Evolutionary conservation across 2,113 vertebrate species (phyloP), one percentile per base, ranked within the genome.

Genomic region (Galemys pyrenaicus): DNA sequence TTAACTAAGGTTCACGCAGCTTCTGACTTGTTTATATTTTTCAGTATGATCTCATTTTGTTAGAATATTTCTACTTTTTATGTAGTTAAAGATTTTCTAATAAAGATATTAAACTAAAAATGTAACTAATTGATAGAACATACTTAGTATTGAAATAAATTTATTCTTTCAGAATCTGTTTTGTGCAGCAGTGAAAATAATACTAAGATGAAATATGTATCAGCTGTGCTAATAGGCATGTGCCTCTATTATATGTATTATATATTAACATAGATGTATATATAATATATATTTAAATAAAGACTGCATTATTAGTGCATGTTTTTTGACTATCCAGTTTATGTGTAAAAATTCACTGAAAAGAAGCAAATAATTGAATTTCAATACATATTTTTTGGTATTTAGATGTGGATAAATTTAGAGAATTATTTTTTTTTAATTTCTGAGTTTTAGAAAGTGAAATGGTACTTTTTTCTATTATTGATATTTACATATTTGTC

Each of bases 401-500:
- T 56, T 56, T 56, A 20, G 20, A 56, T 56, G 19, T 62, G 28
- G 71, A 24, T 95, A 75, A 68, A 85, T 28, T 92, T 75, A 84
- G 10, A 28, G 19, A 46, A 30, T 54, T 82, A 64, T 75, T 51
- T 35, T 41, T 56, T 86, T 84, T 84, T 65, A 39, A 75, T 51
- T 86, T 95, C 20, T 84, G 44, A 15, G 71, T 46, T 93, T 96
- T 46, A 41, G 1, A 35, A 80, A 73, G 6, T 16, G 1, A 79
- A 87, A 75, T 35, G 88, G 1, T 68, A 41, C 17, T 2, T 39
- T 78, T 85, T 71, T 41, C 24, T 81, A 10, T 83, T 35, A n/a
- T 28, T 92, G 30, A 4, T 65, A n/a, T 64, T 67, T 94, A 77
- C 92, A 62, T 95, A 88, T 78, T 54, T 85, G 0, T 35, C 58